Percentiles rank a stretch among this genome's conserved stretches.
Evolutionary conservation across 2,888 invertebrate species (phyloP).

Genomic region (Colostygia pectinataria): DNA sequence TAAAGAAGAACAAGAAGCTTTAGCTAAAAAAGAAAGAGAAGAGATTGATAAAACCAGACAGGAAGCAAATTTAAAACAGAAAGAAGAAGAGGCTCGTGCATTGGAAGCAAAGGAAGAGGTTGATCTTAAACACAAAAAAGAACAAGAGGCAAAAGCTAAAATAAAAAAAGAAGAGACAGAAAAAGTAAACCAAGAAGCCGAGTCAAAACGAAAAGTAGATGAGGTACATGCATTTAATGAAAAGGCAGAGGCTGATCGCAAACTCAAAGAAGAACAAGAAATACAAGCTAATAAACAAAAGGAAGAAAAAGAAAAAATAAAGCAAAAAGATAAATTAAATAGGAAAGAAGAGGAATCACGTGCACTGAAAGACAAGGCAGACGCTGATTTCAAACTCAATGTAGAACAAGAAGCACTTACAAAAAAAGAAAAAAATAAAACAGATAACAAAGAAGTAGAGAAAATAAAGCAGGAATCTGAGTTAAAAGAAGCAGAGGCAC

Average conservation of each 20-base stretch:
- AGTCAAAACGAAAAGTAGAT: slow-evolving; percentile 21
- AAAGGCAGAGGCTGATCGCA: background rate
- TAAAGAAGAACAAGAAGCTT: no score
- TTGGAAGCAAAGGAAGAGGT: slow-evolving; percentile 7
- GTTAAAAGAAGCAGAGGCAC: no score
- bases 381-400: background rate
- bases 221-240: background rate
- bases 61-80: no score
- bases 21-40: no score
- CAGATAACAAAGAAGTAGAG: background rate
- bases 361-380: background rate
- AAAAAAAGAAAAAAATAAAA: slow-evolving; percentile 5
- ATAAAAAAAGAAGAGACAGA: background rate
- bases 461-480: no score
- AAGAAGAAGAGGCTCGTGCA: no score
- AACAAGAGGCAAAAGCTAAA: background rate
- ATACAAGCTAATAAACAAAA: slow-evolving; percentile 6
- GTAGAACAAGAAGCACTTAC: slow-evolving; percentile 22
- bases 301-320: background rate
- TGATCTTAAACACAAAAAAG: background rate
- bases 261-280: slow-evolving; percentile 24
- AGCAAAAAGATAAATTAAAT: no score
- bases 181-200: slow-evolving; percentile 11
- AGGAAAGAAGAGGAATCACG: background rate
- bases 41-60: no score